phyloP scores from a whole-genome alignment of 2,113 vertebrate species.

The Channa argus region DNA sequence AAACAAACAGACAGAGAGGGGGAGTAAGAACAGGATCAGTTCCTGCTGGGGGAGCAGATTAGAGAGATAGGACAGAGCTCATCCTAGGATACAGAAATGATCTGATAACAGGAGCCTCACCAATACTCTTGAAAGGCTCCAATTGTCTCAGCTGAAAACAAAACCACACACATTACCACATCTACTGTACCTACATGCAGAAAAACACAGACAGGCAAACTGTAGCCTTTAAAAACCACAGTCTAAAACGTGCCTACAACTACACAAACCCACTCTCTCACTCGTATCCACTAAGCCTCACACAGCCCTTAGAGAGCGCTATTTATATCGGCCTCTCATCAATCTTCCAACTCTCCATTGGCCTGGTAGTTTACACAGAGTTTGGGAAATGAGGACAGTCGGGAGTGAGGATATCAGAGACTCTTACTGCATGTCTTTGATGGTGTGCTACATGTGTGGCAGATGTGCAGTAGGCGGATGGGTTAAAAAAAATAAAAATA shows the following conservation, averaged over 20 bases:
- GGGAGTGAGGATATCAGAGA: conserved; percentile 62
- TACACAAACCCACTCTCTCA: conserved; percentile 4
- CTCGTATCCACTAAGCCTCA: conserved; percentile 28
- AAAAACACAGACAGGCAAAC: conserved; percentile 24
- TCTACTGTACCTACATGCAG: conserved; percentile 2
- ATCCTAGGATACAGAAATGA: conserved; percentile 54
- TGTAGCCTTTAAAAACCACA: conserved; percentile 17
- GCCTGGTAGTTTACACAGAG: conserved; percentile 66
- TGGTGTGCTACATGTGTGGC: conserved; percentile 50
- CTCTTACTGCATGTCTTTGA: conserved; percentile 52
- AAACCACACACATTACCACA: conserved; percentile 28
- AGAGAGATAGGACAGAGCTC: conserved; percentile 60
- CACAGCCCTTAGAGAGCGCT: conserved; percentile 69
- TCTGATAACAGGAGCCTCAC: conserved; percentile 63
- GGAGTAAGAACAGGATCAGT: conserved; percentile 6
- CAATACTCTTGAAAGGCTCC: conserved; percentile 37
- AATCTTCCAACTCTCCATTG: conserved; percentile 73
- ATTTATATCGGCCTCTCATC: conserved; percentile 77
- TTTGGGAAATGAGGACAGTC: conserved; percentile 76
- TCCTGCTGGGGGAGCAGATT: conserved; percentile 80
- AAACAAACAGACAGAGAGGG: conserved; percentile 36
- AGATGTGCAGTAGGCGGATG: conserved; percentile 53
- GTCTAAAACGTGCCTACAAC: conserved; percentile 24
- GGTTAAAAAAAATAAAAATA: too few species aligned
- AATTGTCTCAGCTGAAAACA: conserved; percentile 37